phyloP scores from a whole-genome alignment of 2,888 invertebrate species.

The Apodemia hepburni region DNA sequence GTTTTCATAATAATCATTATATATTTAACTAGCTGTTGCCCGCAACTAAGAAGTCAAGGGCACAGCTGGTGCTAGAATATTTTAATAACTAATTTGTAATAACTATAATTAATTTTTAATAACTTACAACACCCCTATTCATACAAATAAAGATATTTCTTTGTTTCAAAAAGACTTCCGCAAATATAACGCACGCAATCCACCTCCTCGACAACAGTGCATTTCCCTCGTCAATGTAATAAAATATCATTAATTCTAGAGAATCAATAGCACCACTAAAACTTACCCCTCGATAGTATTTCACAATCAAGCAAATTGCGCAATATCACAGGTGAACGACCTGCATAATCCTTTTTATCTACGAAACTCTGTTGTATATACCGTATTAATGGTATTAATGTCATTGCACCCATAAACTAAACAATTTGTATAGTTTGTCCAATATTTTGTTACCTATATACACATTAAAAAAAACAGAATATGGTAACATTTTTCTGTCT shows the following conservation, averaged over 20 bases:
- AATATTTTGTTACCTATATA: not conserved
- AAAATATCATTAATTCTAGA: not conserved
- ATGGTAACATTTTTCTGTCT: not conserved
- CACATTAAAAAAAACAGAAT: not conserved
- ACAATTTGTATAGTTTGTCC: not conserved
- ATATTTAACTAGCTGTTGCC: too few relatives aligned
- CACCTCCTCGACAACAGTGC: too few relatives aligned
- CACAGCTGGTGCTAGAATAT: too few relatives aligned
- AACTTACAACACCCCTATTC: too few relatives aligned
- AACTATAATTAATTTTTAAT: too few relatives aligned
- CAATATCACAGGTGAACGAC: not conserved
- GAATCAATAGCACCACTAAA: not conserved
- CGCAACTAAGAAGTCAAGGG: too few relatives aligned
- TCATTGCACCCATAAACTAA: slow-evolving; percentile 6
- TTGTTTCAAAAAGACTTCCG: too few relatives aligned
- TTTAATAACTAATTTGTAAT: too few relatives aligned
- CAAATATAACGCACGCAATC: too few relatives aligned
- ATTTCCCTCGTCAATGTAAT: not conserved
- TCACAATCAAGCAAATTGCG: not conserved
- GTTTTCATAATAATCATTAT: too few relatives aligned
- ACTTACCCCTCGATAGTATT: not conserved
- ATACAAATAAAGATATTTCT: too few relatives aligned
- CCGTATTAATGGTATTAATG: slow-evolving; percentile 8
- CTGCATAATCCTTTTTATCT: not conserved
- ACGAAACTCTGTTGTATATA: not conserved